Base-by-base conservation (phyloP, 1,140 invertebrate species). In the Campoletis sonorensis region DNA sequence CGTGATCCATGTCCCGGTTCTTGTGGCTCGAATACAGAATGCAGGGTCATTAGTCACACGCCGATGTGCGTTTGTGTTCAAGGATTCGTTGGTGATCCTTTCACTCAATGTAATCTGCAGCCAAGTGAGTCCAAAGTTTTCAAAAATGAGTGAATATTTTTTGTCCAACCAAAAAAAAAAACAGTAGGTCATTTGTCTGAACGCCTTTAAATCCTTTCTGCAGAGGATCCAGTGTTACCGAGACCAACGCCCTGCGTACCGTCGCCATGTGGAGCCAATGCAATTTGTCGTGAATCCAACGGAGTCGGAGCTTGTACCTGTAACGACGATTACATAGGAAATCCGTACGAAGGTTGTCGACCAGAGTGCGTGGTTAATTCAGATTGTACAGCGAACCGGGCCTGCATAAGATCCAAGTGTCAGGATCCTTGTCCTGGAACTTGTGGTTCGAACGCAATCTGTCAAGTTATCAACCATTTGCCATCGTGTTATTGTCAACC, bases 221-320 rank as follows among this genome's bases (percentile, higher is more conserved):
- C 80, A 68, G 83, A 83, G 30, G 23, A 72, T 58, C 77, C 81
- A 30, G 45, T 78, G 21, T 33, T 87, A 51, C 82, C 86, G n/a
- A 85, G 82, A 80, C 83, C 90, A 8, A 93, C 95, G 84, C 95
- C 95, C 0, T 97, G 96, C 86, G 90, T 93, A 58, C 95, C 96
- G 1, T 95, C 95, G 13, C 96, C 96, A 1, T 97, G 96, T 86
- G 96, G 96, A 10, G 93, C 95, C 0, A 96, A 97, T 86, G 94
- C 95, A 45, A 89, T 95, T 84, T 97, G 96, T 86, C 92, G 94
- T 77, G 93, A 93, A 23, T 93, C 92, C 10, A 92, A 93, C 33
- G 93, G 92, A 16, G 92, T 92, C 37, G 93, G 93, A 1, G 91
- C 93, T 45, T 96, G 95, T 87, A 93, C 93, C 4, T 96, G 95